Evolutionary conservation across 2,113 vertebrate species (phyloP).

Genomic region (Callipepla squamata): DNA sequence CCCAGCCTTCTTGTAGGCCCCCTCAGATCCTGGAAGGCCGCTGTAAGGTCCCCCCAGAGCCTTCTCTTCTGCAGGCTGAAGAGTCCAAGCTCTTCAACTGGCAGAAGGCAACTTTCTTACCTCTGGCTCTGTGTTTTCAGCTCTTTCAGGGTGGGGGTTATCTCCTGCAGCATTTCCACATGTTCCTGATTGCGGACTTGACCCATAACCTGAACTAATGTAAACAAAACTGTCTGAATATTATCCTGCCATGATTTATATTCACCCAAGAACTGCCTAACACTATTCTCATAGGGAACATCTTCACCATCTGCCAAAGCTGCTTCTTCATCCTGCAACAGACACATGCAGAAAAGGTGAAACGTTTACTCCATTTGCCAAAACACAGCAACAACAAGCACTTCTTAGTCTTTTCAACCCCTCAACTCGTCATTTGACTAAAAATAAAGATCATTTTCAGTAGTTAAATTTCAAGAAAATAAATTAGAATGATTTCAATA

Average conservation of each 20-base stretch:
- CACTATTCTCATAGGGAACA: conserved; percentile 93
- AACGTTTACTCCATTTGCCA: not conserved
- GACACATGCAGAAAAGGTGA: conserved; percentile 7
- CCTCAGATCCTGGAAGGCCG: no score
- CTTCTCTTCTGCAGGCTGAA: no score
- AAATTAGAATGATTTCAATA: accelerated
- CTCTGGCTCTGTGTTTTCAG: conserved; percentile 94
- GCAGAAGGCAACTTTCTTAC: conserved; percentile 67
- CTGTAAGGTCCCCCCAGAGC: no score
- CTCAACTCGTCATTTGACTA: not conserved
- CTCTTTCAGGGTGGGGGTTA: conserved; percentile 94
- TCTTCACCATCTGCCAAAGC: conserved; percentile 95
- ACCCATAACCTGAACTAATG: conserved; percentile 94
- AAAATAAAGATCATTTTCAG: not conserved
- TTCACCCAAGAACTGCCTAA: conserved; percentile 94
- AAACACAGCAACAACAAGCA: not conserved
- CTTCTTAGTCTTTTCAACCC: not conserved
- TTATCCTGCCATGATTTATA: conserved; percentile 99
- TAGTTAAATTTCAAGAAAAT: not conserved
- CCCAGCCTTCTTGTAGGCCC: no score
- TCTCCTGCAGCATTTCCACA: conserved; percentile 93
- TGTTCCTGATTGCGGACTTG: conserved; percentile 93
- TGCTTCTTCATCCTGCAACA: conserved; percentile 92
- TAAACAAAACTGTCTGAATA: conserved; percentile 96
- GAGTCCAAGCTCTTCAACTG: not conserved